These are phyloP conservation scores for Rhinichthys klamathensis DNA, from an alignment of 2,113 vertebrate genomes.

Conservation along the genomic window DNA sequence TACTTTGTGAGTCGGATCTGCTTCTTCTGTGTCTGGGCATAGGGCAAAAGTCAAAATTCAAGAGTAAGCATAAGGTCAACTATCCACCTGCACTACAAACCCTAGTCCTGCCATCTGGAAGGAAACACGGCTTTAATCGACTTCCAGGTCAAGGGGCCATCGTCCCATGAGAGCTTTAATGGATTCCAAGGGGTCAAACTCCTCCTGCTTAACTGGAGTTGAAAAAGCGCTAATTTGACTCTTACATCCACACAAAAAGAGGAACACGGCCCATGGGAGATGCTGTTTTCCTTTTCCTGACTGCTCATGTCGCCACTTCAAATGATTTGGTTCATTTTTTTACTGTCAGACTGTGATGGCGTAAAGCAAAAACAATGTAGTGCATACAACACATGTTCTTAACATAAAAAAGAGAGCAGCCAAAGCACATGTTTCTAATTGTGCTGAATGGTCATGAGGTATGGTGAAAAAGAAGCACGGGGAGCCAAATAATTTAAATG, in stretches of 20 bases:
- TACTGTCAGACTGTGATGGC: neutral
- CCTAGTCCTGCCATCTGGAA: slow-evolving; percentile 38
- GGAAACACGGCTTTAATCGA: slow-evolving; percentile 36
- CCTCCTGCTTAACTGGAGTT: slow-evolving; percentile 2
- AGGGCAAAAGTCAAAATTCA: slow-evolving; percentile 32
- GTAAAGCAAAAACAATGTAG: neutral
- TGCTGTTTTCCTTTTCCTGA: slow-evolving; percentile 25
- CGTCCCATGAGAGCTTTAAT: slow-evolving; percentile 18
- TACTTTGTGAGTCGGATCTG: slow-evolving; percentile 5
- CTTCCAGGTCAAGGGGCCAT: slow-evolving; percentile 38
- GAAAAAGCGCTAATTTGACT: slow-evolving; percentile 33
- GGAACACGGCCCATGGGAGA: neutral
- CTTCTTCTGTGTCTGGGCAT: slow-evolving; percentile 22
- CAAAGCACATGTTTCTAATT: slow-evolving; percentile 51
- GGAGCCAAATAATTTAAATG: slow-evolving; percentile 34
- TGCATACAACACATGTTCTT: slow-evolving; percentile 42
- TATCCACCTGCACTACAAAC: slow-evolving; percentile 43
- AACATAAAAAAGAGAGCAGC: slow-evolving; percentile 23
- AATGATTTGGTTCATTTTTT: slow-evolving; percentile 2
- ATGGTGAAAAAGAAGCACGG: slow-evolving; percentile 27
- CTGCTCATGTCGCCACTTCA: neutral
- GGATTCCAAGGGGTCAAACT: neutral
- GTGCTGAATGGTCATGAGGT: slow-evolving; percentile 27
- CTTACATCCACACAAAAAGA: neutral
- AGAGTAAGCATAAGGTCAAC: slow-evolving; percentile 9